phyloP scores from a whole-genome alignment of 2,797 vertebrate genomes.

The Dryobates pubescens region DNA sequence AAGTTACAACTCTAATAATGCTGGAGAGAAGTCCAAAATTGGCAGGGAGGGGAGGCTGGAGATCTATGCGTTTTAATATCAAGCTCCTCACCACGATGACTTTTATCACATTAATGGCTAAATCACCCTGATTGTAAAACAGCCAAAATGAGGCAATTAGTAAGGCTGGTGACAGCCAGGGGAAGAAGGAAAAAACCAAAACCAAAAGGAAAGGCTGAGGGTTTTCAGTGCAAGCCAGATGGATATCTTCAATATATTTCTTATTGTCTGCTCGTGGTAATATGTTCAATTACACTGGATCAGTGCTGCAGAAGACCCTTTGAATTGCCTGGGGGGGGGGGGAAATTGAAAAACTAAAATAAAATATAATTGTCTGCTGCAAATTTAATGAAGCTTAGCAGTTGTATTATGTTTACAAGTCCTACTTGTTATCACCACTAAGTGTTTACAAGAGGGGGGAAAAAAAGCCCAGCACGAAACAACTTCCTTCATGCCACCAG shows the following conservation, averaged over 20 bases:
- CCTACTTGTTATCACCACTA: constrained; percentile 59
- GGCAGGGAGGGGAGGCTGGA: constrained; percentile 59
- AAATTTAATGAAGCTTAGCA: constrained; percentile 68
- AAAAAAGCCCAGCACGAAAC: not conserved
- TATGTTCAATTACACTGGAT: constrained; percentile 75
- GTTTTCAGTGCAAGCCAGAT: constrained; percentile 72
- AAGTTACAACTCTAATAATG: constrained; percentile 62
- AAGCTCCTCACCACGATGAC: constrained; percentile 49
- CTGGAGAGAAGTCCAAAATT: not conserved
- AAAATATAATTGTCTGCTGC: constrained; percentile 71
- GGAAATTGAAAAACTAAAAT: too few relatives aligned
- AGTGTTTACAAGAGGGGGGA: constrained; percentile 21
- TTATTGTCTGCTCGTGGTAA: constrained; percentile 74
- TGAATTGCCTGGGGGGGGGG: constrained; percentile 24
- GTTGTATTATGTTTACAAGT: constrained; percentile 63
- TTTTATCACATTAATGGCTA: constrained; percentile 74
- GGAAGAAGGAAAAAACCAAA: not conserved
- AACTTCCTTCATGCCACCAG: not conserved
- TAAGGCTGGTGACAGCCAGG: constrained; percentile 65
- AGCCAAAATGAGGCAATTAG: constrained; percentile 76
- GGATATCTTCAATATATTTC: constrained; percentile 80
- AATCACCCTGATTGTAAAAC: constrained; percentile 73
- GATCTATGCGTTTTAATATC: constrained; percentile 82
- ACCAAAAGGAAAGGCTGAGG: constrained; percentile 13
- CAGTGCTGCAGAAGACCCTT: constrained; percentile 56